A percentile compares a stretch with the other conserved stretches of the same genome.
phyloP scores from a whole-genome alignment of 2,113 vertebrate genomes.

The Paracanthobrama guichenoti region DNA sequence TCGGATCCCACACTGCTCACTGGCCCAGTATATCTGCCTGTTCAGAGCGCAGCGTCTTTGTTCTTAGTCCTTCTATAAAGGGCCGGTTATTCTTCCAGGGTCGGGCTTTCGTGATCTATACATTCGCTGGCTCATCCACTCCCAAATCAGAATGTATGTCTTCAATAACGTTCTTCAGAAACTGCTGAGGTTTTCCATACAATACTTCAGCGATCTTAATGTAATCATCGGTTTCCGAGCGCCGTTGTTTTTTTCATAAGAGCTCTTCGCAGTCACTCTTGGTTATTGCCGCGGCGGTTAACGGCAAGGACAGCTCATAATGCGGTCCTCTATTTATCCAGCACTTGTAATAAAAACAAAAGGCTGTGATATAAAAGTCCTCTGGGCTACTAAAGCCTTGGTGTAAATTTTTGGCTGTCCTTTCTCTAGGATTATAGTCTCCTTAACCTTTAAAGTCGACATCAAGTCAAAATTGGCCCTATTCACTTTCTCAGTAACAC shows the following conservation, averaged over 20 bases:
- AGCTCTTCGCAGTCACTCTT: not conserved
- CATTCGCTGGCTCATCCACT: not conserved
- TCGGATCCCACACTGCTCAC: slow-evolving; percentile 64
- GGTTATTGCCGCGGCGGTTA: slow-evolving; percentile 25
- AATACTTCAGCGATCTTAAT: not conserved
- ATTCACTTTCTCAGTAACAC: not conserved
- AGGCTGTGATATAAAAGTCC: slow-evolving; percentile 8
- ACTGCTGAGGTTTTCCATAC: not conserved
- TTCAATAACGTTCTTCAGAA: not conserved
- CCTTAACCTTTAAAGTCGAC: slow-evolving; percentile 68
- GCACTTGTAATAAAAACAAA: slow-evolving; percentile 25
- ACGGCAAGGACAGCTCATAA: slow-evolving; percentile 32
- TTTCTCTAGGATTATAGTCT: slow-evolving; percentile 69
- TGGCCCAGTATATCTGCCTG: slow-evolving; percentile 66
- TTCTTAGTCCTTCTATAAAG: slow-evolving; percentile 48
- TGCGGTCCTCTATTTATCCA: slow-evolving; percentile 19
- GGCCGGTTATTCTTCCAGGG: slow-evolving; percentile 16
- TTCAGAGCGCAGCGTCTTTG: slow-evolving; percentile 65
- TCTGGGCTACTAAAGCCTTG: slow-evolving; percentile 49
- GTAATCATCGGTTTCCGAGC: not conserved
- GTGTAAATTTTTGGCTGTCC: slow-evolving; percentile 73
- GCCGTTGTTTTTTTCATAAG: not conserved
- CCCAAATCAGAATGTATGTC: not conserved
- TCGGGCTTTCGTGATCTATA: not conserved
- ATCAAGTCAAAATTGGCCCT: not conserved